Evolutionary conservation across 2,113 vertebrate genomes (phyloP).

Genomic region (Centropus bengalensis): DNA sequence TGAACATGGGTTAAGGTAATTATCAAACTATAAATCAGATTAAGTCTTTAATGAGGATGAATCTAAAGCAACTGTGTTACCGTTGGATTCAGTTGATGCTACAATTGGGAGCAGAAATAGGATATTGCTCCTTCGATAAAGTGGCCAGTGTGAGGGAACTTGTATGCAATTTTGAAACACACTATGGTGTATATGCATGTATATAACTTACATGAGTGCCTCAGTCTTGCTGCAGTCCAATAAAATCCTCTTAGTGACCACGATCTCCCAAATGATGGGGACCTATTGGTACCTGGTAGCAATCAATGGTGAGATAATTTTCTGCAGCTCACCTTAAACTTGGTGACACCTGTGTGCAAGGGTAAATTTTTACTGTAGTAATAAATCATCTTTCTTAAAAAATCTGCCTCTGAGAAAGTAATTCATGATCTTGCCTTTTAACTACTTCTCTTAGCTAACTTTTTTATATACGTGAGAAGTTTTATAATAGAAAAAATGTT

Average conservation of each 20-base stretch:
- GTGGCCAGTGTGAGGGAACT: not conserved
- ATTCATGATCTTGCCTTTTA: not conserved
- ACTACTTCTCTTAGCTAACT: not conserved
- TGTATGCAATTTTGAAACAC: not conserved
- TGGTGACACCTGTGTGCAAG: not conserved
- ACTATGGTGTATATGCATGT: not conserved
- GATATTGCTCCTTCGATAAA: not conserved
- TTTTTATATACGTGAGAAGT: not conserved
- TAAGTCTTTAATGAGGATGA: not conserved
- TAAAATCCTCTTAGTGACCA: not conserved
- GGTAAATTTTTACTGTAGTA: not conserved
- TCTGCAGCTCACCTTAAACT: not conserved
- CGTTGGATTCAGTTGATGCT: not conserved
- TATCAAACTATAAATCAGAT: not conserved
- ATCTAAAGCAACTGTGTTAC: not conserved
- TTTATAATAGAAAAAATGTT: not conserved
- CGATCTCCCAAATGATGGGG: not conserved
- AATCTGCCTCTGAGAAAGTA: not conserved
- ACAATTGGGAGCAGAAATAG: not conserved
- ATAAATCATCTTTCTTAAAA: not conserved
- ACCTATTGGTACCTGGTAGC: not conserved
- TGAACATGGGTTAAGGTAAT: not conserved
- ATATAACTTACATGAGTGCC: not conserved
- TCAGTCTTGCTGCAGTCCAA: not conserved
- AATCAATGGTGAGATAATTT: not conserved